phyloP scores from a whole-genome alignment of 2,113 vertebrate genomes.

The Notothenia rossii region DNA sequence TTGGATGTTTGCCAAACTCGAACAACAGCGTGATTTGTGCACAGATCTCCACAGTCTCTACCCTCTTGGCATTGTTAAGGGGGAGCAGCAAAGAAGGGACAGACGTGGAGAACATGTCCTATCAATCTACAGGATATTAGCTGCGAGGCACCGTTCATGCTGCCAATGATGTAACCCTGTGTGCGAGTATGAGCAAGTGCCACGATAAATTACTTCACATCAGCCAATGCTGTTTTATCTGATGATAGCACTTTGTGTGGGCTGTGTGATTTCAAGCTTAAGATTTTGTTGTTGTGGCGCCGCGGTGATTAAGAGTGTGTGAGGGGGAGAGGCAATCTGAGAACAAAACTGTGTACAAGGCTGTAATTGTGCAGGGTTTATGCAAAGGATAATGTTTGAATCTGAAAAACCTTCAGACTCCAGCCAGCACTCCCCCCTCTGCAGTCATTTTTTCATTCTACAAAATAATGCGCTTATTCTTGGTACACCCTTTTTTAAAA shows the following conservation, averaged over 20 bases:
- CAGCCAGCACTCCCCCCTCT: constrained; percentile 8
- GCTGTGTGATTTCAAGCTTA: constrained; percentile 70
- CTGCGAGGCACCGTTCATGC: constrained; percentile 72
- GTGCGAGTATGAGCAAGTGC: constrained; percentile 79
- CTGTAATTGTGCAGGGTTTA: constrained; percentile 44
- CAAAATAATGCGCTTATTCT: constrained; percentile 17
- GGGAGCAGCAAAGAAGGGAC: constrained; percentile 61
- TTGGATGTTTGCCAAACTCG: constrained; percentile 69
- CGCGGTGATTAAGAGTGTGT: constrained; percentile 51
- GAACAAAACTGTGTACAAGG: constrained; percentile 55
- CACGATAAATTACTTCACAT: constrained; percentile 79
- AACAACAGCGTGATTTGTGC: constrained; percentile 68
- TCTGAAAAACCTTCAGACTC: constrained; percentile 28
- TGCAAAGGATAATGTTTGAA: constrained; percentile 45
- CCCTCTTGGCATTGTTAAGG: constrained; percentile 76
- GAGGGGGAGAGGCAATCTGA: constrained; percentile 46
- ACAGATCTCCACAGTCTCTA: constrained; percentile 62
- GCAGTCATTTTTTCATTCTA: constrained; percentile 23
- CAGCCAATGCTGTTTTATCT: constrained; percentile 69
- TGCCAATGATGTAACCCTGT: constrained; percentile 78
- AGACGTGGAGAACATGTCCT: constrained; percentile 75
- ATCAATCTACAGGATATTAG: constrained; percentile 81
- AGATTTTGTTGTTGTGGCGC: constrained; percentile 63
- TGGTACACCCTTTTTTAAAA: constrained; percentile 22
- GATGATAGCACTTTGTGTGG: constrained; percentile 73